Conservation (phyloP, 2,888 invertebrate species). For the Stegana nigrithorax region DNA sequence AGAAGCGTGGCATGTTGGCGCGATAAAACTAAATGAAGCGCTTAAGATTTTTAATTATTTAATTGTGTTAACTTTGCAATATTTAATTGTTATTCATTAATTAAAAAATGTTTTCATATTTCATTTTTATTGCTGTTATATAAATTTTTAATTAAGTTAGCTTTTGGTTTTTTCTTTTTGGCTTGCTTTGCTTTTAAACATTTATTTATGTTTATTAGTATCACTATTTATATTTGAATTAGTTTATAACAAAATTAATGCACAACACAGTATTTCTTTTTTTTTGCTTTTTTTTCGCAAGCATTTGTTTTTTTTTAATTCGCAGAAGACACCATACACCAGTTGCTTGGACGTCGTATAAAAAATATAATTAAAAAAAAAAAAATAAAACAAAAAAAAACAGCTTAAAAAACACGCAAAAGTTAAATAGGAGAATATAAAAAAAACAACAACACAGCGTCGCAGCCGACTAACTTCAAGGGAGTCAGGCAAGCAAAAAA, state of each 20-base stretch:
- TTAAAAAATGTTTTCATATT: too few relatives aligned
- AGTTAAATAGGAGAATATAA: neutral
- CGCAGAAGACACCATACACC: too few relatives aligned
- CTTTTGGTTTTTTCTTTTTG: too few relatives aligned
- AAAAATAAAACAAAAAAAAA: neutral
- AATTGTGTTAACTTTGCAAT: neutral
- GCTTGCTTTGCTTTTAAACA: too few relatives aligned
- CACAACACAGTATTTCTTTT: neutral
- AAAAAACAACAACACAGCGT: too few relatives aligned
- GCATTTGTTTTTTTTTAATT: too few relatives aligned
- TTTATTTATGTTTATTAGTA: too few relatives aligned
- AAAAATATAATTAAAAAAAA: neutral
- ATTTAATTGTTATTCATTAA: neutral
- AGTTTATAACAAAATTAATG: neutral
- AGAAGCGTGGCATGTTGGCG: too few relatives aligned
- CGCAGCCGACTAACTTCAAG: neutral
- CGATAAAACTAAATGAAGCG: too few relatives aligned
- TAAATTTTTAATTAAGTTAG: neutral
- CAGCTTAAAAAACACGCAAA: neutral
- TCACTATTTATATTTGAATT: neutral
- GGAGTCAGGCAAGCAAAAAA: constrained; percentile 18
- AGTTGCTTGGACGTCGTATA: too few relatives aligned
- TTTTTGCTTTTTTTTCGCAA: neutral
- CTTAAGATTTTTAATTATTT: neutral
- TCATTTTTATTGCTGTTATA: neutral